These are phyloP conservation scores for Epinephelus lanceolatus DNA, from an alignment of 2,113 vertebrate species.

Conservation along the genomic window DNA sequence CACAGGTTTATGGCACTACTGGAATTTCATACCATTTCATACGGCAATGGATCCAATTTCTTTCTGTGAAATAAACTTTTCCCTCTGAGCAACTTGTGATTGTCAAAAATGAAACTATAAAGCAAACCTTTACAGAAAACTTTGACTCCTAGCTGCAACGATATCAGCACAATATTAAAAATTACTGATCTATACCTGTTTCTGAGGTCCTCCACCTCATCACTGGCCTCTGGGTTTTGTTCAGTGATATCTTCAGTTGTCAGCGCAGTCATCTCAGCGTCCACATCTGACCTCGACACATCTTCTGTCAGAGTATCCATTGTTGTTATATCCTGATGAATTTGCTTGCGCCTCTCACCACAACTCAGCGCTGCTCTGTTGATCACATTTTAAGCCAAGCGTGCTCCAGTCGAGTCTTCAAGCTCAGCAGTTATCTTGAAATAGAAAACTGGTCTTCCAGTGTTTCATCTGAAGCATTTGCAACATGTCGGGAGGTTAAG, in stretches of 20 bases:
- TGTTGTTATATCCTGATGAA: slow-evolving; percentile 41
- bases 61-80: not conserved
- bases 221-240: slow-evolving; percentile 44
- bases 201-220: slow-evolving; percentile 86
- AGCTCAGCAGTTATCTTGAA: slow-evolving; percentile 91
- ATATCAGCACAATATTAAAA: not conserved
- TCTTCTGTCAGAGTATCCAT: slow-evolving; percentile 80
- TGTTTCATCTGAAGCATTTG: slow-evolving; percentile 69
- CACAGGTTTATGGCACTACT: not conserved
- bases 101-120: slow-evolving; percentile 4
- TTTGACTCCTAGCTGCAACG: not conserved
- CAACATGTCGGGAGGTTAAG: slow-evolving; percentile 49
- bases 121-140: not conserved
- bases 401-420: slow-evolving; percentile 72
- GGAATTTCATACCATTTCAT: not conserved
- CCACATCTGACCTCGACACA: slow-evolving; percentile 70
- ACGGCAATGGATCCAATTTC: not conserved
- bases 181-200: slow-evolving; percentile 84
- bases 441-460: slow-evolving; percentile 88
- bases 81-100: not conserved
- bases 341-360: slow-evolving; percentile 44
- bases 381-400: slow-evolving; percentile 45
- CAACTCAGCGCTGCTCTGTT: slow-evolving; percentile 55
- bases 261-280: slow-evolving; percentile 79
- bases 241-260: slow-evolving; percentile 69